phyloP scores from a whole-genome alignment of 2,888 invertebrate species.

The Panopea generosa region DNA sequence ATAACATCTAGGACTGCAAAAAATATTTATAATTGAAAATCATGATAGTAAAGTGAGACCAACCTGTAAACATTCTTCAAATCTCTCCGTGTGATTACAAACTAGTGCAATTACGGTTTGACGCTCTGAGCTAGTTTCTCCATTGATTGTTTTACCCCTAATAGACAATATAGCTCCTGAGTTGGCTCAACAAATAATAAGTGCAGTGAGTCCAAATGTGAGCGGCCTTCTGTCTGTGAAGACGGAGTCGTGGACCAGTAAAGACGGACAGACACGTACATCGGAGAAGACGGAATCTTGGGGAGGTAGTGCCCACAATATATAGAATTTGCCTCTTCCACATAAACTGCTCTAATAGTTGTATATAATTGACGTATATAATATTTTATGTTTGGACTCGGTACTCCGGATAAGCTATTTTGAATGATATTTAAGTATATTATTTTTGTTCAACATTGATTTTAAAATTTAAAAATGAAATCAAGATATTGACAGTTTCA shows the following conservation, averaged over 20 bases:
- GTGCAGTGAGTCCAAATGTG: slow-evolving; percentile 68
- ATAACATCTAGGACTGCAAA: no score
- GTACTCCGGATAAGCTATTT: no score
- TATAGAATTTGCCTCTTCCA: neutral
- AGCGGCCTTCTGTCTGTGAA: slow-evolving; percentile 78
- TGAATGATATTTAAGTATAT: no score
- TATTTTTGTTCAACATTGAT: no score
- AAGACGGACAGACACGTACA: slow-evolving; percentile 74
- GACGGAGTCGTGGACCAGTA: slow-evolving; percentile 81
- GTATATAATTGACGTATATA: no score
- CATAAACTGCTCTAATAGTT: no score
- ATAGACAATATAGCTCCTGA: slow-evolving; percentile 73
- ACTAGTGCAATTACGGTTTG: neutral
- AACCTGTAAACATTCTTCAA: neutral
- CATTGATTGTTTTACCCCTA: slow-evolving; percentile 39
- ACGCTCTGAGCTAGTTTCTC: slow-evolving; percentile 9
- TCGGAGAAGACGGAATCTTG: slow-evolving; percentile 80
- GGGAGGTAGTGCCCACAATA: slow-evolving; percentile 77
- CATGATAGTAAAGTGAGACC: no score
- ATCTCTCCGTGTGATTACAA: slow-evolving; percentile 1
- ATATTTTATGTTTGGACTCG: no score
- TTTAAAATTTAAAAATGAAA: no score
- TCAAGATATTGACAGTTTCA: no score
- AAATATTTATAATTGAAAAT: no score
- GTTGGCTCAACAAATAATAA: slow-evolving; percentile 72